phyloP scores from a whole-genome alignment of 1,140 invertebrate genomes.

The Nephila pilipes region DNA sequence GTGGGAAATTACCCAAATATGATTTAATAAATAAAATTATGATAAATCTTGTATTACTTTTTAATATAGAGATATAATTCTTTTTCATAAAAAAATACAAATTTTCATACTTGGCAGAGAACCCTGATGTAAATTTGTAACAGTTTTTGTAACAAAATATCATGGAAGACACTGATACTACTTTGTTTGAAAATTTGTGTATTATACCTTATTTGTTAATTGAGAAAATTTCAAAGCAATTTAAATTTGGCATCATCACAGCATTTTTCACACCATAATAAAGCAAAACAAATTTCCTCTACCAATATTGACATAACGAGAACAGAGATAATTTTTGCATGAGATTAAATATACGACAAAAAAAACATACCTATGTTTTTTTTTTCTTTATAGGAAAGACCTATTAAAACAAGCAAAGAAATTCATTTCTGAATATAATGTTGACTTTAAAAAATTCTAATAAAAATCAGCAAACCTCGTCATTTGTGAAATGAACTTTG shows the following conservation, averaged over 20 bases:
- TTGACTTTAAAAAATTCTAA: too few relatives aligned
- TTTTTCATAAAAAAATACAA: constrained; percentile 8
- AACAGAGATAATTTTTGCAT: background rate
- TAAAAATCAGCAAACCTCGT: too few relatives aligned
- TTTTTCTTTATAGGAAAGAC: too few relatives aligned
- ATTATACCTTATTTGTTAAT: background rate
- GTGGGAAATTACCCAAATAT: too few relatives aligned
- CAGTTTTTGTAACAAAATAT: background rate
- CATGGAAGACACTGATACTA: constrained; percentile 45
- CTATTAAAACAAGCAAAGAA: too few relatives aligned
- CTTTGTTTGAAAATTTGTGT: background rate
- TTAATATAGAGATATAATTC: background rate
- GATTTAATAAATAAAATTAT: too few relatives aligned
- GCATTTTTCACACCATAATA: background rate
- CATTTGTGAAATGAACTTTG: too few relatives aligned
- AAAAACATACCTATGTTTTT: too few relatives aligned
- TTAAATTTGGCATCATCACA: background rate
- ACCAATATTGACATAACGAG: background rate
- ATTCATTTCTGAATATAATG: too few relatives aligned
- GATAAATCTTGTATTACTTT: too few relatives aligned
- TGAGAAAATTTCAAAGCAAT: background rate
- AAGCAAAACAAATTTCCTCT: background rate
- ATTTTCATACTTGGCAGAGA: constrained; percentile 35
- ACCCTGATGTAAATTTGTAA: constrained; percentile 27
- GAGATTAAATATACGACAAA: background rate